Conservation (phyloP, 2,797 vertebrate genomes). For the Triplophysa yarkandensis region DNA sequence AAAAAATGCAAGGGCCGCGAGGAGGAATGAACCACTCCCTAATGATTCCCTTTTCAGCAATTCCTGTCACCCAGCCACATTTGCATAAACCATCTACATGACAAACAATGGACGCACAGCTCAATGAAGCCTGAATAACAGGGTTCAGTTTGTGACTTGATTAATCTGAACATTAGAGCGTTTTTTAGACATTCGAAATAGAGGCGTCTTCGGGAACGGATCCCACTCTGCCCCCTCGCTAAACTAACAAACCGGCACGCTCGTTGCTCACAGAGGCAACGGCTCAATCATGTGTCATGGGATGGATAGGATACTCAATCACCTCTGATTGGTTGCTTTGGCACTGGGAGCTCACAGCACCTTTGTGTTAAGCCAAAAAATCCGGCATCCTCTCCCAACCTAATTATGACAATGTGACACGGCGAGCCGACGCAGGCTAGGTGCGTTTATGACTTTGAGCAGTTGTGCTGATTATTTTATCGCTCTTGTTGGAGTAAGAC, state of each 20-base stretch:
- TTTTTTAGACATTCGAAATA: constrained; percentile 54
- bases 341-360: constrained; percentile 12
- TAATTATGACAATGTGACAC: constrained; percentile 41
- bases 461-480: constrained; percentile 17
- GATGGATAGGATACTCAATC: constrained; percentile 35
- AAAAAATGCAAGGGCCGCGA: constrained; percentile 16
- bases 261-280: constrained; percentile 51
- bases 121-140: constrained; percentile 77
- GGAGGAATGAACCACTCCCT: constrained; percentile 51
- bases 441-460: constrained; percentile 11
- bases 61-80: constrained; percentile 59
- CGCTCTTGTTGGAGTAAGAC: constrained; percentile 19
- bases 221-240: constrained; percentile 38
- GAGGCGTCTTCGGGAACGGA: constrained; percentile 22
- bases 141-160: constrained; percentile 67
- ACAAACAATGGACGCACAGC: constrained; percentile 65
- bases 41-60: constrained; percentile 57
- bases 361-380: constrained; percentile 20
- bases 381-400: constrained; percentile 7
- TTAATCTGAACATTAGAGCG: constrained; percentile 63
- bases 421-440: constrained; percentile 15
- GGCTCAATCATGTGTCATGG: constrained; percentile 49
- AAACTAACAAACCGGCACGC: constrained; percentile 50
- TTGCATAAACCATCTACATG: constrained; percentile 67
- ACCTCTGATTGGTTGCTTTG: constrained; percentile 46